These are phyloP conservation scores for Pica pica DNA, from an alignment of 2,113 vertebrate species.

Conservation along the genomic window DNA sequence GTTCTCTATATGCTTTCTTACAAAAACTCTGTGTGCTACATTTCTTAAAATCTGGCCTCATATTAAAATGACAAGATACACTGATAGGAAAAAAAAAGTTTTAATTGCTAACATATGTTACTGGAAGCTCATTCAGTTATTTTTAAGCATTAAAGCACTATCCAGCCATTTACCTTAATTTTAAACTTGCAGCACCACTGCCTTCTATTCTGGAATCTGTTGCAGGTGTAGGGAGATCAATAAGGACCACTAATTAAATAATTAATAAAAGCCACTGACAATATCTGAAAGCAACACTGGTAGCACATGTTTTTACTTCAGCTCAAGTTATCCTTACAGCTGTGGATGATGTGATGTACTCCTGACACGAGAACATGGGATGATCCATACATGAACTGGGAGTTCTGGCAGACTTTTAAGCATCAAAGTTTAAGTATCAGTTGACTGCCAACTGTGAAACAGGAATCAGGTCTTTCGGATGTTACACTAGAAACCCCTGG, in stretches of 20 bases:
- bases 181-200: not conserved
- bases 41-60: not conserved
- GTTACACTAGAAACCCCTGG: not conserved
- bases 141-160: not conserved
- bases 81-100: not conserved
- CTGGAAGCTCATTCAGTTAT: not conserved
- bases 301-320: not conserved
- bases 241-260: not conserved
- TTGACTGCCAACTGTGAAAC: not conserved
- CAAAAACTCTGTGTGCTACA: not conserved
- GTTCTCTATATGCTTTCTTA: not conserved
- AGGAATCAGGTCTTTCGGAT: not conserved
- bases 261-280: not conserved
- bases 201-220: not conserved
- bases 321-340: not conserved
- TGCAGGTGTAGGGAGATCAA: not conserved
- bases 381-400: not conserved
- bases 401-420: not conserved
- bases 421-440: not conserved
- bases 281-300: not conserved
- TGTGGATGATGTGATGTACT: not conserved
- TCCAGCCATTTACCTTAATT: not conserved
- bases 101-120: conserved; percentile 19
- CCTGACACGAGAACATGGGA: not conserved
- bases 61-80: not conserved